Base-by-base conservation (phyloP, 2,113 vertebrate species). In the Urocynchramus pylzowi region DNA sequence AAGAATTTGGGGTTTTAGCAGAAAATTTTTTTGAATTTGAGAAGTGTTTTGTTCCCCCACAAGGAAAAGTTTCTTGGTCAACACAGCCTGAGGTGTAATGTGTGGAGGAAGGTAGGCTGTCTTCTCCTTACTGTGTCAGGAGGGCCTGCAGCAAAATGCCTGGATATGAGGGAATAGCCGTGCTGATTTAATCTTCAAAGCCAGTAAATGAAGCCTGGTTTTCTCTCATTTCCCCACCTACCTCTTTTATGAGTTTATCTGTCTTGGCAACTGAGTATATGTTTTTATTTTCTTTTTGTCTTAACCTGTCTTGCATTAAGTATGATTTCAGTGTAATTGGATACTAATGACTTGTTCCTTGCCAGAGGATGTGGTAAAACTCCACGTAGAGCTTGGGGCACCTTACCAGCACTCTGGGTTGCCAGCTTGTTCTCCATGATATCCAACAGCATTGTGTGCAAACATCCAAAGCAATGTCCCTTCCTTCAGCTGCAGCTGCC, bases 351-450 rank as follows among this genome's bases (percentile, higher is more conserved):
- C 89, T 81, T 10, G 7, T 47, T 95, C 27, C 60, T 92, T 93
- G 91, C 95, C 96, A 96, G 87, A 92, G 94, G 96, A 97, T 97
- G 96, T 93, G 95, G 96, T 95, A 96, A 96, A 95, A 87, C 73
- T 89, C 33, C 89, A 92, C 22, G 5, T 26, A 93, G 73, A 90
- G 68, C 94, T 95, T 71, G 69, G 37, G 95, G 94, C 93, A 92
- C 44, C 64, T 90, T 54, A 61, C 50, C 74, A 74, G 53, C 56
- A 69, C 83, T 63, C 47, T 47, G 37, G 11, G 28, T 70, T 93
- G 80, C 86, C 93, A 95, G 47, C 27, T 89, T 92, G 52, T 37
- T 89, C 76, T 92, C 52, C 10, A 2, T 16, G 22, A 64, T 21
- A 76, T 64, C 44, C 61, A 57, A 53, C 37, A 61, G n/a, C 4